Percentiles rank a stretch among this genome's conserved stretches.
Evolutionary conservation across 2,113 vertebrate species (phyloP).

Genomic region (Myotis davidii): DNA sequence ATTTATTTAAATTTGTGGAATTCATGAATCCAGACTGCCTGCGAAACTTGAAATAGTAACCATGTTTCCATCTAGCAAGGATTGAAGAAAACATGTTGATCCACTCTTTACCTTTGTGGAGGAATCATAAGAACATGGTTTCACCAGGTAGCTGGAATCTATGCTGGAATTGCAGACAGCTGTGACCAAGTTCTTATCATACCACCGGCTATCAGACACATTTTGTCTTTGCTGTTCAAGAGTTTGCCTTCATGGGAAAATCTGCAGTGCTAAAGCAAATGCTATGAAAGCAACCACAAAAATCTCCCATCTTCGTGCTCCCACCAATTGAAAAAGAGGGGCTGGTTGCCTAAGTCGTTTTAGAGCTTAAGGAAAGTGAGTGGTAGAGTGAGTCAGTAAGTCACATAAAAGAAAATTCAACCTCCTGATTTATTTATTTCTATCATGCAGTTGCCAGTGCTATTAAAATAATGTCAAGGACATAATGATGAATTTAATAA

Average conservation of each 20-base stretch:
- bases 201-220: not conserved
- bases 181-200: not conserved
- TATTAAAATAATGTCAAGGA: constrained; percentile 71
- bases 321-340: not conserved
- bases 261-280: not conserved
- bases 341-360: not conserved
- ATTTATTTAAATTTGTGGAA: constrained; percentile 53
- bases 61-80: not conserved
- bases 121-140: not conserved
- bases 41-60: constrained; percentile 17
- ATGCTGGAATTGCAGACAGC: not conserved
- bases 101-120: not conserved
- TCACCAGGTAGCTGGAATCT: not conserved
- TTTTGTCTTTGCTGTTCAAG: not conserved
- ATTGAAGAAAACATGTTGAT: not conserved
- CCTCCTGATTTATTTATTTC: constrained; percentile 58
- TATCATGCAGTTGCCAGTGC: constrained; percentile 18
- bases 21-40: constrained; percentile 32
- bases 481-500: constrained; percentile 62
- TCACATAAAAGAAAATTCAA: constrained; percentile 40
- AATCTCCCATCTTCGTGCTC: not conserved
- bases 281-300: not conserved
- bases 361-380: constrained; percentile 23
- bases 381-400: constrained; percentile 40
- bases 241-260: not conserved